Evolutionary conservation across 2,888 invertebrate species (phyloP), one percentile per base, ranked within the genome.

Genomic region (Lagria hirta): DNA sequence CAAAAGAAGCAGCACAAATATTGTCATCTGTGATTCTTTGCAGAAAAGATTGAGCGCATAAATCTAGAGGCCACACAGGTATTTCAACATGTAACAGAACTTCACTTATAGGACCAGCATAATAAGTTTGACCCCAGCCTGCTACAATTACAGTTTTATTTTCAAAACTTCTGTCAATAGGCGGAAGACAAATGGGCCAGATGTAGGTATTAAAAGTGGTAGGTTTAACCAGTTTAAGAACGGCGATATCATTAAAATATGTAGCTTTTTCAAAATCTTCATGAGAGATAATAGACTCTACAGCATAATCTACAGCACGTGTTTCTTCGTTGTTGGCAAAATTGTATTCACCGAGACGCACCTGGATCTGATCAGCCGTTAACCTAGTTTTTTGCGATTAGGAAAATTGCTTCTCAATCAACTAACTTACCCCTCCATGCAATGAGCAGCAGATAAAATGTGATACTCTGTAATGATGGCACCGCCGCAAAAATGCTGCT

Each of bases 151-250:
- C 86, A 4, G 72, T 75, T 61, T 80, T 74, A 46, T 82, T 79
- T 11, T 79, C 80, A 57, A 83, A 80, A 3, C 74, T 68, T 23
- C 79, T 64, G 1, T 77, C 79, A 0, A 78, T 58, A 0, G 86
- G 84, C 0, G 91, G 91, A 49, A 92, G 76, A 64, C 91, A 92
- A 36, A 90, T 81, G 0, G 89, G 90, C 85, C 88, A 88, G 34
- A 91, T 84, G 60, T 88, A 88, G 0, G 82, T 79, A 58, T 85
- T 85, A 65, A 88, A 89, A 3, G 79, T 70, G 0, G 84, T 82
- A 0, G 83, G 75, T 4, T 79, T 71, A 48, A 82, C 75, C 33
- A 89, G 71, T 57, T 80, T 82, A 24, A 92, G 54, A 20, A 91
- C 76, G 0, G 88, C 86, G 33, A 91, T 85, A 60, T 92, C 91